These are phyloP conservation scores for Remorina albescens DNA, from an alignment of 2,797 vertebrate genomes.

Conservation along the genomic window DNA sequence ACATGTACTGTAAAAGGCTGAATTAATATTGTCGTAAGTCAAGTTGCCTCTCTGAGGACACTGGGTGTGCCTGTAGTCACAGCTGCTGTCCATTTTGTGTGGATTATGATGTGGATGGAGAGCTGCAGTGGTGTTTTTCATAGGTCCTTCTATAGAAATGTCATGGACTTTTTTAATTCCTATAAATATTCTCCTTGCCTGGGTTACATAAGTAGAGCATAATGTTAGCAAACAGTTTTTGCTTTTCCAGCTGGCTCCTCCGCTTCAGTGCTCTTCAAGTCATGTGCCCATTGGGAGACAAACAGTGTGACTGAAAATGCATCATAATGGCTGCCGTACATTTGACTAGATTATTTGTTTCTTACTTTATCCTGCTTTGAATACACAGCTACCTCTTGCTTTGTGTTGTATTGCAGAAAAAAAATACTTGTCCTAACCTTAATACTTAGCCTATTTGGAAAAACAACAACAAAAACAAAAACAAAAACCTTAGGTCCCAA, in stretches of 20 bases:
- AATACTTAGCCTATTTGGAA: not conserved
- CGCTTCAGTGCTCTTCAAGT: conserved; percentile 42
- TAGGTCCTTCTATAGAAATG: no score
- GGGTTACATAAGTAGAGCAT: conserved; percentile 41
- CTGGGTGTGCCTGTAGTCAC: not conserved
- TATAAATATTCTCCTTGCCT: conserved; percentile 17
- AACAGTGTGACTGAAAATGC: conserved; percentile 35
- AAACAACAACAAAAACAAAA: not conserved
- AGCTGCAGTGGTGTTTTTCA: not conserved
- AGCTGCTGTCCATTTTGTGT: not conserved
- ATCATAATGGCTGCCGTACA: conserved; percentile 35
- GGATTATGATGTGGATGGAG: not conserved
- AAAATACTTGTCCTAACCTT: not conserved
- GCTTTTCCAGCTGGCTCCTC: conserved; percentile 47
- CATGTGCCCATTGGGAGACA: conserved; percentile 25
- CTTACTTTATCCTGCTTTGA: not conserved
- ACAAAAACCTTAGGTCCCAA: not conserved
- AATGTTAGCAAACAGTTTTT: conserved; percentile 16
- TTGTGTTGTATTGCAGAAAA: not conserved
- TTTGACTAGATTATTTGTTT: not conserved
- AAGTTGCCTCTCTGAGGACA: not conserved
- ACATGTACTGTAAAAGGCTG: not conserved
- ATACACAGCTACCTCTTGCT: not conserved
- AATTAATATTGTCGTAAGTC: not conserved
- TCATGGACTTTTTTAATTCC: no score